Percentiles rank a stretch among this genome's conserved stretches.
phyloP scores from a whole-genome alignment of 1,140 invertebrate species.

The Apis cerana region DNA sequence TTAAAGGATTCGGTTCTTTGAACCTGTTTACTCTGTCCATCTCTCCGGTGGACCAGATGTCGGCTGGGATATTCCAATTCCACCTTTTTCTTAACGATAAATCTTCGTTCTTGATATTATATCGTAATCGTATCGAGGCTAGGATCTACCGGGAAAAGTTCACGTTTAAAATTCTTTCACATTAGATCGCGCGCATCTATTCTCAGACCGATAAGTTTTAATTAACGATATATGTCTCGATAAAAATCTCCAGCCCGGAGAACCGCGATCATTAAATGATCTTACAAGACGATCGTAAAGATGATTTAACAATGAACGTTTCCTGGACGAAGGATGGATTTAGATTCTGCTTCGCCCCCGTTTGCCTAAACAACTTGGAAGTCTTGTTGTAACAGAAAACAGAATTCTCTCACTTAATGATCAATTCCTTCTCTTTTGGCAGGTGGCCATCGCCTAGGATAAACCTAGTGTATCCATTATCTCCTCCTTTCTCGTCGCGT shows the following conservation, averaged over 20 bases:
- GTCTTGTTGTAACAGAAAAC: neutral
- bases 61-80: slow-evolving; percentile 2
- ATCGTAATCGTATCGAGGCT: neutral
- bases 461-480: neutral
- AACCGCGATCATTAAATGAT: too few species aligned
- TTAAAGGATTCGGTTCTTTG: slow-evolving; percentile 47
- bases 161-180: neutral
- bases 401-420: neutral
- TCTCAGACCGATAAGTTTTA: neutral
- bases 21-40: slow-evolving; percentile 20
- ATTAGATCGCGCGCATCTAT: neutral
- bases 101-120: neutral
- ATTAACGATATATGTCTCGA: neutral
- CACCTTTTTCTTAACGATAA: neutral
- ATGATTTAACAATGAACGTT: neutral
- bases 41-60: slow-evolving; percentile 27
- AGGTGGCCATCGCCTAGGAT: neutral
- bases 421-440: neutral
- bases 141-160: slow-evolving; percentile 17
- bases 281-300: too few species aligned
- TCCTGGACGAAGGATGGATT: neutral
- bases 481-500: neutral
- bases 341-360: neutral
- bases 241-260: neutral
- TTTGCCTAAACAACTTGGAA: neutral